Evolutionary conservation across 2,888 invertebrate species (phyloP), one percentile per base, ranked within the genome.

Genomic region (Pterobdella sp.): DNA sequence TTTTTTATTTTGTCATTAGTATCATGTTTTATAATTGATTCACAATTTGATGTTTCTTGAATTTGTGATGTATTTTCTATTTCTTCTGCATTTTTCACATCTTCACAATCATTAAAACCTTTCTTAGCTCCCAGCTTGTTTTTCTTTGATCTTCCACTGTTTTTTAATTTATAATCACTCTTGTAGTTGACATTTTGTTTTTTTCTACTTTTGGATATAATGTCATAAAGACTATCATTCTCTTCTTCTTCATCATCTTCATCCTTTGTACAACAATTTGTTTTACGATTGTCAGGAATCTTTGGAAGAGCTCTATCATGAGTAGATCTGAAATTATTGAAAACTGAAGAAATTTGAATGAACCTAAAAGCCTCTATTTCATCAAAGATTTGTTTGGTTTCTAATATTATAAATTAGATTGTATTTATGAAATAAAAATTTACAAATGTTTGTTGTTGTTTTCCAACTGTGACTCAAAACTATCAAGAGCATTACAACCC

Each of bases 291-390:
- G 26, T 72, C 65, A n/a, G 76, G 76, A 29, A 76, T 74, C 34
- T 76, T 75, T 4, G 76, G 76, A 56, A 76, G 64, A 34, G 76
- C 76, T 56, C 76, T 64, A 60, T 76, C 76, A 37, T 74, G 75
- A 63, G 74, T 75, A 26, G 74, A 74, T 52, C 60, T 52, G 60
- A 34, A 31, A n/a, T n/a, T n/a, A n/a, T n/a, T n/a, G n/a, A n/a
- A n/a, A n/a, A n/a, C n/a, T n/a, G n/a, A n/a, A n/a, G n/a, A n/a
- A 60, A 29, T 18, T 18, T 14, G n/a, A 18, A 49, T 49, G n/a
- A 49, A 49, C n/a, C n/a, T 49, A 71, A 71, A 69, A 49, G n/a
- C 52, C 14, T 14, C 14, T 49, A 49, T 18, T 49, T 14, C n/a
- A 49, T n/a, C 14, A 49, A 49, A 49, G n/a, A 49, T 18, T 14